These are phyloP conservation scores for Sinonovacula constricta DNA, from an alignment of 1,140 invertebrate species.

Conservation along the genomic window DNA sequence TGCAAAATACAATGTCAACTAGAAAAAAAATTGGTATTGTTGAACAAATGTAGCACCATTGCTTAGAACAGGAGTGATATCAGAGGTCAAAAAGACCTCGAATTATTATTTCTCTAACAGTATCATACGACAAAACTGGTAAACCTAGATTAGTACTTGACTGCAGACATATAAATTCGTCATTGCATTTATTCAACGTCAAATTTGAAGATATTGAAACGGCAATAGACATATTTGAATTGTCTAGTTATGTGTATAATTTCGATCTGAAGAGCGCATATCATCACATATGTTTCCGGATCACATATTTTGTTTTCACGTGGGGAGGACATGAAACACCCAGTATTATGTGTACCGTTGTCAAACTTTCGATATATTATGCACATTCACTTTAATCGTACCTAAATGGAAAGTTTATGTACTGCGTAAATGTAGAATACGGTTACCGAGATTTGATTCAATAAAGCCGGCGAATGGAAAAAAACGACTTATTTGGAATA, in stretches of 20 bases:
- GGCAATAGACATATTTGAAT: slow-evolving; percentile 9
- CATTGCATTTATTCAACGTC: slow-evolving; percentile 7
- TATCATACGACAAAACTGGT: not conserved
- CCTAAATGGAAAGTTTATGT: too few species aligned
- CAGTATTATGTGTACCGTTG: slow-evolving; percentile 4
- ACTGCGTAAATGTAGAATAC: too few species aligned
- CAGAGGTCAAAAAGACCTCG: not conserved
- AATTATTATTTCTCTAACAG: slow-evolving; percentile 8
- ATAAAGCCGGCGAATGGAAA: too few species aligned
- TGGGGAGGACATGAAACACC: not conserved
- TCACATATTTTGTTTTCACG: slow-evolving; percentile 3
- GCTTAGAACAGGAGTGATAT: not conserved
- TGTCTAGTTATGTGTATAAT: not conserved
- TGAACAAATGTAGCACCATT: not conserved
- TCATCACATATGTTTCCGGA: slow-evolving; percentile 5
- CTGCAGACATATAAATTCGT: slow-evolving; percentile 18
- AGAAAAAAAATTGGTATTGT: slow-evolving; percentile 3
- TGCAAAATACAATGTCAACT: slow-evolving; percentile 23
- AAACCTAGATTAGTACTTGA: slow-evolving; percentile 17
- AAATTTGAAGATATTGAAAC: slow-evolving; percentile 17
- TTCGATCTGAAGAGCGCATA: slow-evolving; percentile 18
- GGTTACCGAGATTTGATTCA: too few species aligned
- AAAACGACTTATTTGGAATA: too few species aligned
- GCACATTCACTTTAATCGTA: too few species aligned
- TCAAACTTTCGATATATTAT: not conserved